Evolutionary conservation across 2,797 vertebrate species (phyloP), one percentile per base, ranked within the genome.

Genomic region (Danio kyathit): DNA sequence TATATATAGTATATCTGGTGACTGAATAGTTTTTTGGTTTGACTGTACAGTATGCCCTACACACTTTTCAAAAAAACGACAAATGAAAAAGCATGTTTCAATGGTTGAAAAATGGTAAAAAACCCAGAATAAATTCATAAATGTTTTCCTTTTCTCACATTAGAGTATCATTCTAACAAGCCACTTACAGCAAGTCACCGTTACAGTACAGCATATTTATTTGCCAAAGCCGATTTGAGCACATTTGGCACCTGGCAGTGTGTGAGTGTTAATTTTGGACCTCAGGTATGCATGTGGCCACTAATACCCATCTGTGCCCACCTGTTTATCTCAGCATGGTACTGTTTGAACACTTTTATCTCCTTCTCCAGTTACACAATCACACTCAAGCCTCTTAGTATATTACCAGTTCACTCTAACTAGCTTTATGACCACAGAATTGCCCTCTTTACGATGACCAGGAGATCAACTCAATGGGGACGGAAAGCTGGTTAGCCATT

Each of bases 241-340:
- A 54, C 16, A 71, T 71, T 71, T 71, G 67, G 67, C 49, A 71
- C 49, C 49, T 41, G 51, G 17, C 17, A 29, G 7, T 21, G 16
- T 9, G 19, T 10, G 52, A 5, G 71, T 73, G 54, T 73, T 73
- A 21, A 21, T 59, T 73, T 59, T 57, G 19, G 71, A 73, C 40
- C 13, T 5, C 21, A 5, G 9, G 11, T 13, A 59, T 29, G 41
- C 70, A 73, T 46, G 54, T 44, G 70, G 54, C 71, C 38, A 0
- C 41, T 59, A 59, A 73, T 73, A 16, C 71, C 71, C 41, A 6
- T 59, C 71, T 43, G 29, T 72, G 29, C 54, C 52, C 71, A 73
- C 71, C 43, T 59, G 71, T 59, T 44, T 46, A 73, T 59, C 71
- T 73, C 71, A 73, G 41, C 71, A 73, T 9, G 40, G 12, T 1